Conservation (phyloP, 2,888 invertebrate species). For the Ernsta delagoae region DNA sequence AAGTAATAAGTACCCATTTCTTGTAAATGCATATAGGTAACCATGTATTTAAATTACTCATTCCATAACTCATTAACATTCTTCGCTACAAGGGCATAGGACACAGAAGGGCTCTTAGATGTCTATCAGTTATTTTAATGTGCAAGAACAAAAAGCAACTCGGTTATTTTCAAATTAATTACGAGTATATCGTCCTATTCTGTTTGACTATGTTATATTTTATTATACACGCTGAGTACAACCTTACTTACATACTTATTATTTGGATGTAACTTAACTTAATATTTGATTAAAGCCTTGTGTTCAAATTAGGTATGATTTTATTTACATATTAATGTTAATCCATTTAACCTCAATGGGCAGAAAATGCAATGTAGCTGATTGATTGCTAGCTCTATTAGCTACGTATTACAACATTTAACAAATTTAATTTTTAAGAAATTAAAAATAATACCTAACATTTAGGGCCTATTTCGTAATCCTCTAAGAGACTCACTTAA, state of each 20-base stretch:
- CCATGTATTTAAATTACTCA: neutral
- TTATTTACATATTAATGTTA: neutral
- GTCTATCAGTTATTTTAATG: constrained; percentile 6
- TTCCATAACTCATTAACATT: constrained; percentile 1
- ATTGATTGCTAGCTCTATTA: too few relatives aligned
- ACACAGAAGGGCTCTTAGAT: neutral
- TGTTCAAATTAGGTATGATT: neutral
- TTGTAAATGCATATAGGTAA: neutral
- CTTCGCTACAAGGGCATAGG: neutral
- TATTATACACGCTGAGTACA: neutral
- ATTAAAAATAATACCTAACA: too few relatives aligned
- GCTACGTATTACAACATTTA: too few relatives aligned
- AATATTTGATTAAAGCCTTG: neutral
- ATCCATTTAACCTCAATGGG: neutral
- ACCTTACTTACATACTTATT: neutral
- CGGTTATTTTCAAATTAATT: too few relatives aligned
- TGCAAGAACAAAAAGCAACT: neutral
- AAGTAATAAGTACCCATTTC: neutral
- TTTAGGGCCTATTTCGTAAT: too few relatives aligned
- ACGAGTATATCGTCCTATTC: neutral
- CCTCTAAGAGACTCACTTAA: too few relatives aligned
- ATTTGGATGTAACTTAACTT: neutral
- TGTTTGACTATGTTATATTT: neutral
- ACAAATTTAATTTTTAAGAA: too few relatives aligned
- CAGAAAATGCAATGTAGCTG: too few relatives aligned